These are phyloP conservation scores for Parotia lawesii DNA, from an alignment of 2,113 vertebrate genomes.

Conservation along the genomic window DNA sequence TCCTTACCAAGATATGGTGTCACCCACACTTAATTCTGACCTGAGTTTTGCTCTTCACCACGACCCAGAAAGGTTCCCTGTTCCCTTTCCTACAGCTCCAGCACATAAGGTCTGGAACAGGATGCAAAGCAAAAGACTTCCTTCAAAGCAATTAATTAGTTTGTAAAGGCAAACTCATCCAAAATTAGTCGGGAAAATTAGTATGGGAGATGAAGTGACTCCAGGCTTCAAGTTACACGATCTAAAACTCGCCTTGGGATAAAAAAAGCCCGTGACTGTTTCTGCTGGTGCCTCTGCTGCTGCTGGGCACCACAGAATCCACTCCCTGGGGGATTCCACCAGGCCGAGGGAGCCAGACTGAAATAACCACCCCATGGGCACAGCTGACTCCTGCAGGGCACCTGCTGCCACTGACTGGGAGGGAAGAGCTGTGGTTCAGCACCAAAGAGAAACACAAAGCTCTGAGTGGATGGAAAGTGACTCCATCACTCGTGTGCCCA, in stretches of 20 bases:
- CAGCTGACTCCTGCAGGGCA: neutral
- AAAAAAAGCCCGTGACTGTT: slow-evolving; percentile 22
- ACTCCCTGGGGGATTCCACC: neutral
- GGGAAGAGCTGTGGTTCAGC: neutral
- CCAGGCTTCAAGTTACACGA: neutral
- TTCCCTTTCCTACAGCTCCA: neutral
- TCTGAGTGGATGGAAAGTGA: neutral
- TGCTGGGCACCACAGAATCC: slow-evolving; percentile 2
- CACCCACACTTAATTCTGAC: neutral
- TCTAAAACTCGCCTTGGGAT: neutral
- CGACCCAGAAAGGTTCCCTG: neutral
- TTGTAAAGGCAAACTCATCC: neutral
- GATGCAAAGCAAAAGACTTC: neutral
- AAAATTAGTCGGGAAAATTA: neutral
- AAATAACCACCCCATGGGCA: neutral
- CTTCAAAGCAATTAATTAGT: neutral
- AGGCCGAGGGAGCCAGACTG: neutral
- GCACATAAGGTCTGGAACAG: neutral
- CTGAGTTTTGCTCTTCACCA: neutral
- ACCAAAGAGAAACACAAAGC: neutral
- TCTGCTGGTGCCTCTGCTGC: slow-evolving; percentile 9
- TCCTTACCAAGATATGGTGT: neutral
- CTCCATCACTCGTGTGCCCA: neutral
- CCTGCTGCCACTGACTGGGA: neutral
- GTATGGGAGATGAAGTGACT: neutral